phyloP scores from a whole-genome alignment of 2,888 invertebrate genomes.

The Diaphora mendica region DNA sequence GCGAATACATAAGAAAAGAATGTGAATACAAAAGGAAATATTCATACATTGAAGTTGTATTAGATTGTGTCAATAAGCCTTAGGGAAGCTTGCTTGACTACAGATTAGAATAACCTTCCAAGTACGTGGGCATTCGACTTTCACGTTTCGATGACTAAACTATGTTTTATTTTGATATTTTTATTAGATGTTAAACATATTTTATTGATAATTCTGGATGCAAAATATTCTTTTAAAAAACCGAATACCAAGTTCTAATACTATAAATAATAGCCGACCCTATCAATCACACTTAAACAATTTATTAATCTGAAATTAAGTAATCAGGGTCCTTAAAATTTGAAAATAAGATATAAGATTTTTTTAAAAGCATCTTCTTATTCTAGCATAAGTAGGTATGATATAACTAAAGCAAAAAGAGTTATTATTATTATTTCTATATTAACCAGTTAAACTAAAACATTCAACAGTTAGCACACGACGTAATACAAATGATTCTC shows the following conservation, averaged over 20 bases:
- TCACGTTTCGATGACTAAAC: slow-evolving; percentile 1
- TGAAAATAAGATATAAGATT: neutral
- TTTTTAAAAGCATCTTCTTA: neutral
- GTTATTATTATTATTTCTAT: neutral
- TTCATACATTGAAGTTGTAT: slow-evolving; percentile 36
- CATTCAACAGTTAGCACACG: neutral
- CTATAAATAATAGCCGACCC: neutral
- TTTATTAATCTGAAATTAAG: neutral
- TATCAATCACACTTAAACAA: neutral
- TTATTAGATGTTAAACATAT: neutral
- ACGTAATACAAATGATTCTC: neutral
- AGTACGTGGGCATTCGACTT: slow-evolving; percentile 19
- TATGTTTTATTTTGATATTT: neutral
- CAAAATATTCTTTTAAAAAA: too few relatives aligned
- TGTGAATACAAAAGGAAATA: slow-evolving; percentile 46
- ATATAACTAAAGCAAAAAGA: neutral
- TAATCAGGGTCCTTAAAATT: neutral
- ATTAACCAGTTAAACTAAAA: neutral
- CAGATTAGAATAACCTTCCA: slow-evolving; percentile 24
- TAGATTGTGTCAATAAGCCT: slow-evolving; percentile 41
- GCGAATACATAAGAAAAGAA: slow-evolving; percentile 43
- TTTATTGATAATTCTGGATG: neutral
- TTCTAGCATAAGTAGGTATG: neutral
- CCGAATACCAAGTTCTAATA: too few relatives aligned
- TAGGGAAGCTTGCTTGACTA: slow-evolving; percentile 22